These are phyloP conservation scores for Zoanthus sansibaricus DNA, from an alignment of 92 coral and sea anemone genomes.

Conservation along the genomic window DNA sequence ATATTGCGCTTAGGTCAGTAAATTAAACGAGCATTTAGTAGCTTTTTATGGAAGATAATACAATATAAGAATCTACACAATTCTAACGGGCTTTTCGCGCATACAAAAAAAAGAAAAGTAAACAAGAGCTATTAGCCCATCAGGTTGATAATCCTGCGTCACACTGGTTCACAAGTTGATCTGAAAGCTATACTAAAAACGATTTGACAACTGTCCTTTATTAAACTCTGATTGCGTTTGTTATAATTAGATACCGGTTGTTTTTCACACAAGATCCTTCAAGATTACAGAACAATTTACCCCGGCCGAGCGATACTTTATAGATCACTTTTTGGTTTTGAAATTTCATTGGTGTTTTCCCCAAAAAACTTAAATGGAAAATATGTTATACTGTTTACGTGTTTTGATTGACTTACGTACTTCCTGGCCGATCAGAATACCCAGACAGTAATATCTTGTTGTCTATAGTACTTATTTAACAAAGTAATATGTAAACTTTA, in stretches of 20 bases:
- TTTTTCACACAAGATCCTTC: not conserved
- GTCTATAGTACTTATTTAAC: constrained; percentile 12
- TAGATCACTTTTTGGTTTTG: not conserved
- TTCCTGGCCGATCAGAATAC: not conserved
- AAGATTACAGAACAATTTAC: not conserved
- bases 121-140: not conserved
- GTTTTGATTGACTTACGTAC: constrained; percentile 1
- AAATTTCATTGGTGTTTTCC: not conserved
- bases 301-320: not conserved
- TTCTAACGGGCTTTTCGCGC: not conserved
- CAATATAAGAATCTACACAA: not conserved
- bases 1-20: not conserved
- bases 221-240: not conserved
- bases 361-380: not conserved
- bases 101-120: not conserved
- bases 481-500: constrained; percentile 16
- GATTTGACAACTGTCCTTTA: not conserved
- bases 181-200: not conserved
- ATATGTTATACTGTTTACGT: not conserved
- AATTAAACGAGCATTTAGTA: not conserved
- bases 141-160: not conserved
- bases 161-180: not conserved
- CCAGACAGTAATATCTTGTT: constrained; percentile 16
- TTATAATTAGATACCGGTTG: not conserved
- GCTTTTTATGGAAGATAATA: not conserved